Base-by-base conservation (phyloP, 2,113 vertebrate genomes). In the Sciurus niger region DNA sequence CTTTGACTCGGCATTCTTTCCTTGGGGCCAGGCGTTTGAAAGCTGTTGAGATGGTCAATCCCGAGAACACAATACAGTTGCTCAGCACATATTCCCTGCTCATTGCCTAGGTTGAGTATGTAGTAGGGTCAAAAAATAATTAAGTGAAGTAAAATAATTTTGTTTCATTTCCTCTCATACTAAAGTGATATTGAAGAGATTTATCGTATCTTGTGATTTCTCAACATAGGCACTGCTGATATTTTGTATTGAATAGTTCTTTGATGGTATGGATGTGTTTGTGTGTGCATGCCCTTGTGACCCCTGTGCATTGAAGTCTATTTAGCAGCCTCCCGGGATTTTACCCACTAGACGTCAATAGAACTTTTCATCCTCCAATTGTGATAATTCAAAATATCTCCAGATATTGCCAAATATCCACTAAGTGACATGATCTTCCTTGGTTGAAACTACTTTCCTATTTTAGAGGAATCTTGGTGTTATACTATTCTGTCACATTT, bases 391-490 rank as follows among this genome's bases (percentile, higher is more conserved):
- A 87, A 83, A 88, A 60, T 43, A 4, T 63, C 30, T 93, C 13
- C 70, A 83, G 82, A 90, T 10, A 65, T 74, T 55, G 53, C 4
- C 7, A 85, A 89, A 95, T 70, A 20, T 93, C n/a, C 2, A 83
- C 4, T 28, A 85, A 32, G 11, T 25, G 51, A 79, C 17, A 70
- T 89, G 53, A 43, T 83, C 24, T 74, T 73, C 46, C 10, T 28
- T 90, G 46, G 6, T 32, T 87, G 70, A 96, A 37, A 80, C 28
- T 4, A 48, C 34, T 67, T 16, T 0, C 25, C 6, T 78, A 58
- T 86, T 18, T 51, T 84, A 89, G 93, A 94, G 84, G 90, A 87
- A 85, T 90, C 28, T 94, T 89, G n/a, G 2, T 91, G 92, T 94
- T 73, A 30, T 3, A 58, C 30, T 89, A 48, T 51, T 91, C 34